Evolutionary conservation across 2,113 vertebrate species (phyloP), one percentile per base, ranked within the genome.

Genomic region (Rissa tridactyla): DNA sequence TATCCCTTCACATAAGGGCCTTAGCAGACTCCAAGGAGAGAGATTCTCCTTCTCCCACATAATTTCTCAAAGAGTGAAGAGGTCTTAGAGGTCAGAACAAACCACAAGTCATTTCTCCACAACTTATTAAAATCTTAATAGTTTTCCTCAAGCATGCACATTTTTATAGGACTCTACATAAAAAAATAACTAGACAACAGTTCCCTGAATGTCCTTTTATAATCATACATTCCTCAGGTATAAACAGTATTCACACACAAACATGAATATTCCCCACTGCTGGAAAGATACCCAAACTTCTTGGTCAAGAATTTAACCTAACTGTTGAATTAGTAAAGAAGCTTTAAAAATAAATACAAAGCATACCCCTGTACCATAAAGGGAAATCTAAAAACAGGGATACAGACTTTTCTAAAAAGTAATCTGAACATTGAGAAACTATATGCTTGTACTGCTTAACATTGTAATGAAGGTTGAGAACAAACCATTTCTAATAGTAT

Each of bases 301-400:
- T 76, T 66, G 51, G n/a, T 66, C 70, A 80, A 66, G 17, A 93
- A 90, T 93, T 84, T 93, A 93, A 93, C 40, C 57, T 44, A 85
- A 94, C 42, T 38, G 22, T 61, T 84, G 69, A 88, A 71, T 49
- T 72, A 81, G 30, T 76, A 52, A 90, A 88, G 44, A 22, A 25
- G 23, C 82, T 58, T 86, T 86, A 86, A 83, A 90, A 92, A 73
- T n/a, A 86, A 92, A 73, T 86, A 73, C 32, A 92, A 82, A 78
- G 21, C 42, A 81, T 76, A 82, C 11, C 75, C 42, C 71, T 62
- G 47, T 8, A 62, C 29, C 60, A 73, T 68, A 86, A 95, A 86
- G 60, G 36, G 36, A 92, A 86, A 92, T 62, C 47, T 90, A 86
- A 82, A 86, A 70, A 44, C 49, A 80, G 68, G 51, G 61, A 44